Evolutionary conservation across 2,888 invertebrate genomes (phyloP), one percentile per base, ranked within the genome.

Genomic region (Ectropis crepuscularia): DNA sequence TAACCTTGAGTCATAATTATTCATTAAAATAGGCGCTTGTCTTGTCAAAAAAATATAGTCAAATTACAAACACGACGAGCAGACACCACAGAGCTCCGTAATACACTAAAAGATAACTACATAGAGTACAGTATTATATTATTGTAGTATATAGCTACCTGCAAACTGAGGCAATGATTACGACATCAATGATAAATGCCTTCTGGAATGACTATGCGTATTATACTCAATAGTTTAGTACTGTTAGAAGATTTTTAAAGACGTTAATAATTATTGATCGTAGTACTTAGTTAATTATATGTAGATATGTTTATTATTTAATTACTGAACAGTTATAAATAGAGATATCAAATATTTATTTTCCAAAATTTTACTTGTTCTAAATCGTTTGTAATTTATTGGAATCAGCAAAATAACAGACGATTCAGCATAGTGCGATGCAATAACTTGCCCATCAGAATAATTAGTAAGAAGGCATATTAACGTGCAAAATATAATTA

Each of bases 81-180:
- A 39, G 12, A 60, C 54, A 46, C 49, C 49, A 51, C 55, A 42
- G 57, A 63, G 55, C 42, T 55, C 49, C 28, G 53, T 9, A 54
- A 5, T 48, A 63, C 8, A 67, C 65, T 67, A 63, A 67, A 60
- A n/a, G 42, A 49, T 55, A 45, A 42, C 45, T 63, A 48, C 50
- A 63, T 57, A 48, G 41, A 60, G 46, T 60, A 53, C 53, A 57
- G 41, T 63, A 57, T 47, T 55, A 50, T 42, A 51, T 59, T 54
- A 45, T 8, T 51, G 11, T 9, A 42, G 38, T 6, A 5, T 57
- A 46, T 37, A 54, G 11, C 9, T 51, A 46, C 45, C 5, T 39
- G 10, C 41, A 36, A 43, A 51, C 42, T 16, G 11, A 50, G 49
- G 59, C 49, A 36, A 59, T 45, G 57, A 51, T 67, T 61, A 61